Evolutionary conservation across 1,140 invertebrate species (phyloP).

Genomic region (Dysdera silvatica): DNA sequence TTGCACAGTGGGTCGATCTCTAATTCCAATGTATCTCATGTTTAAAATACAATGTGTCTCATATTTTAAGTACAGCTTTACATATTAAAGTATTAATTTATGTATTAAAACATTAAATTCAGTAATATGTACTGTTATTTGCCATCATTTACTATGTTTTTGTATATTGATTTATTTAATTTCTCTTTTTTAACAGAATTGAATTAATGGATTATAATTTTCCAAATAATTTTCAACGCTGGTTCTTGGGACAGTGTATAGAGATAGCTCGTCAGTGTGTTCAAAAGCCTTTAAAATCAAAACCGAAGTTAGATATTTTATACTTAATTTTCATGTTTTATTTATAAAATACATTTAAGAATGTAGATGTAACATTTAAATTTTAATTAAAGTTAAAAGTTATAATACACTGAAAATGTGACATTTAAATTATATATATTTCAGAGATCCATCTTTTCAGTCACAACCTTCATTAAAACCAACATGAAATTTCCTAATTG

Average conservation of each 20-base stretch:
- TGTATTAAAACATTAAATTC: no score
- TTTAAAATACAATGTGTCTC: no score
- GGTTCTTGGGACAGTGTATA: conserved; percentile 56
- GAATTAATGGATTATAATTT: conserved; percentile 56
- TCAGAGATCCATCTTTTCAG: conserved; percentile 49
- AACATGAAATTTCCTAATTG: conserved; percentile 55
- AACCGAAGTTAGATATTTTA: conserved; percentile 42
- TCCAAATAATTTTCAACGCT: conserved; percentile 53
- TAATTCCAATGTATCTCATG: no score
- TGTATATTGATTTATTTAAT: not conserved
- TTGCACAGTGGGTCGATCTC: no score
- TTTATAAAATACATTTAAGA: not conserved
- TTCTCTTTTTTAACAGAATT: conserved; percentile 44
- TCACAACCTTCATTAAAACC: conserved; percentile 56
- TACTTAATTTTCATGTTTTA: not conserved
- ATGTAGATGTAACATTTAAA: no score
- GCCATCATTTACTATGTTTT: conserved; percentile 3
- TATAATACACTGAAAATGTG: no score
- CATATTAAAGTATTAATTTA: no score
- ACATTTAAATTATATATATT: not conserved
- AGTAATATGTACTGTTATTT: no score
- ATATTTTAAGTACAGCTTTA: no score
- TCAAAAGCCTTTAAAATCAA: conserved; percentile 56
- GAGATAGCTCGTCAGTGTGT: conserved; percentile 63
- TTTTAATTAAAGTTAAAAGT: no score